Percentiles rank a stretch among this genome's conserved stretches.
phyloP scores from a whole-genome alignment of 2,797 vertebrate genomes.

The Ctenopoma multispine region DNA sequence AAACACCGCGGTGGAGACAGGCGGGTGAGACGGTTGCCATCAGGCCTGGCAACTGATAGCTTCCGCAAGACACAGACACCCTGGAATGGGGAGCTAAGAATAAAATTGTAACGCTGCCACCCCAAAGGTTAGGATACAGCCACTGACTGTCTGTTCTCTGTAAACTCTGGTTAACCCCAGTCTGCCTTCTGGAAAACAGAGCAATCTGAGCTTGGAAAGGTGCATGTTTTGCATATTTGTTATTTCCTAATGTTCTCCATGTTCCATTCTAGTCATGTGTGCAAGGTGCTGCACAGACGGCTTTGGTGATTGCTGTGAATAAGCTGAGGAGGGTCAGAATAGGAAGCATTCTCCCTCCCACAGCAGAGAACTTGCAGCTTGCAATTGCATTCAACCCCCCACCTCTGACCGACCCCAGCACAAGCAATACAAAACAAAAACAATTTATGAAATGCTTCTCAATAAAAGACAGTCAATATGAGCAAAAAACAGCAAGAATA shows the following conservation, averaged over 20 bases:
- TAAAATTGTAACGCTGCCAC: constrained; percentile 72
- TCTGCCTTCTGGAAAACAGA: constrained; percentile 20
- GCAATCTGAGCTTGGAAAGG: constrained; percentile 1
- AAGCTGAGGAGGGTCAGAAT: constrained; percentile 26
- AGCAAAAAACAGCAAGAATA: background rate
- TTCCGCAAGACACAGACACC: constrained; percentile 76
- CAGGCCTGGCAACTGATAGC: constrained; percentile 74
- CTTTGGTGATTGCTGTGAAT: constrained; percentile 20
- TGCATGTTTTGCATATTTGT: constrained; percentile 1
- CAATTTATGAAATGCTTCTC: background rate
- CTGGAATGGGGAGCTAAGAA: constrained; percentile 75
- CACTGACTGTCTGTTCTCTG: constrained; percentile 58
- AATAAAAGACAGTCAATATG: background rate
- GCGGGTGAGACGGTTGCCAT: constrained; percentile 51
- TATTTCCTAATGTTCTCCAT: constrained; percentile 1
- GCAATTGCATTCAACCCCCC: background rate
- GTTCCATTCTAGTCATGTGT: background rate
- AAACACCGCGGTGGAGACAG: constrained; percentile 41
- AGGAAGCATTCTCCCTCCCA: constrained; percentile 12
- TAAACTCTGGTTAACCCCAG: constrained; percentile 73
- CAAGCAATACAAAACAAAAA: constrained; percentile 7
- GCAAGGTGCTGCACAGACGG: constrained; percentile 31
- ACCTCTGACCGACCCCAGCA: too few relatives aligned
- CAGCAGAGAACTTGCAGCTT: constrained; percentile 13
- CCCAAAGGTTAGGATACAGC: constrained; percentile 73